A percentile compares a stretch with the other conserved stretches of the same genome.
These are phyloP conservation scores for Pseudachorutes palmiensis DNA, from an alignment of 1,140 invertebrate species.

Conservation along the genomic window DNA sequence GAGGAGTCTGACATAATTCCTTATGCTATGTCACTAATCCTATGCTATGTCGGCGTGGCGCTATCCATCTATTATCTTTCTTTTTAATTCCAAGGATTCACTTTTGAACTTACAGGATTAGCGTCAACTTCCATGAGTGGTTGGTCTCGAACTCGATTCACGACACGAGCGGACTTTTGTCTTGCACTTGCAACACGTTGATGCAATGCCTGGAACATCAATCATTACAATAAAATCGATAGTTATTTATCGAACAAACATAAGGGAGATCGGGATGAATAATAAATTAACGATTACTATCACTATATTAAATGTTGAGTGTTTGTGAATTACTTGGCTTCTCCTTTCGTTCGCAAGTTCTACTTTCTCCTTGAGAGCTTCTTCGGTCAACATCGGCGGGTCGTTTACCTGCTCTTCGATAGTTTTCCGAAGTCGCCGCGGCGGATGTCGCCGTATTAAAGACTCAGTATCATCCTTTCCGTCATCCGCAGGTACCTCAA, in stretches of 20 bases:
- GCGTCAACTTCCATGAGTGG: not conserved
- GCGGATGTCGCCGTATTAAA: slow-evolving; percentile 28
- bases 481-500: slow-evolving; percentile 31
- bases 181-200: slow-evolving; percentile 30
- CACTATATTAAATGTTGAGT: not conserved
- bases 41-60: too few species aligned
- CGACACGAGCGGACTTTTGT: slow-evolving; percentile 21
- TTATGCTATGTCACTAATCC: too few species aligned
- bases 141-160: not conserved
- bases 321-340: slow-evolving; percentile 17
- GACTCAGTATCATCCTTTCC: not conserved
- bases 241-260: not conserved
- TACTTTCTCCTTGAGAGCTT: slow-evolving; percentile 30
- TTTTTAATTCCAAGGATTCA: too few species aligned
- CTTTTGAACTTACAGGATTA: too few species aligned
- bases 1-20: too few species aligned
- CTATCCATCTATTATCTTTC: too few species aligned
- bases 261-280: not conserved
- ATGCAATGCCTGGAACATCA: slow-evolving; percentile 17
- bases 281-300: too few species aligned
- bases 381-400: slow-evolving; percentile 17
- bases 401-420: slow-evolving; percentile 18
- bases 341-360: slow-evolving; percentile 28
- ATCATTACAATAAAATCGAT: slow-evolving; percentile 5
- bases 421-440: slow-evolving; percentile 23